phyloP scores from a whole-genome alignment of 2,888 invertebrate species.

The Pristionchus arcanus region DNA sequence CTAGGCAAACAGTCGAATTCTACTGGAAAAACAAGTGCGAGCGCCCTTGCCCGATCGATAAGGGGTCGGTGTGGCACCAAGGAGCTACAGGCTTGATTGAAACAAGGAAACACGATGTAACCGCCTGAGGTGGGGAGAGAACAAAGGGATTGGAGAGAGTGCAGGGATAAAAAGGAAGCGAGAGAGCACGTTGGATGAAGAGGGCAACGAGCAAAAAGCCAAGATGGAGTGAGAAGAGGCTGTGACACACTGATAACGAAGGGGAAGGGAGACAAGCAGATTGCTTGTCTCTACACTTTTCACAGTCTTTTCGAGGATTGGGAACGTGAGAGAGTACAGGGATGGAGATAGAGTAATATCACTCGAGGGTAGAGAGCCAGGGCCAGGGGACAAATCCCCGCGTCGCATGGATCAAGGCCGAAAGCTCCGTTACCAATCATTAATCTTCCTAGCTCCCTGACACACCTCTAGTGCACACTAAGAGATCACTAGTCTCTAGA shows the following conservation, averaged over 20 bases:
- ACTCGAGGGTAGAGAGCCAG: background rate
- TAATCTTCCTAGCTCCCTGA: background rate
- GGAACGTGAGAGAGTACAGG: background rate
- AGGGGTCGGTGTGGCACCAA: background rate
- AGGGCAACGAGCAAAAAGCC: background rate
- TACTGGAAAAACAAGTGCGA: background rate
- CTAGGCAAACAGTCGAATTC: background rate
- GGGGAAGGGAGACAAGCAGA: background rate
- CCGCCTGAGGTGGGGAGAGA: background rate
- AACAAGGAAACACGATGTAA: background rate
- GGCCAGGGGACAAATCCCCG: background rate
- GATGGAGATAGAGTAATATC: background rate
- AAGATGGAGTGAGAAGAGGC: constrained; percentile 15
- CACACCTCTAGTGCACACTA: background rate
- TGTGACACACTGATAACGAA: constrained; percentile 19
- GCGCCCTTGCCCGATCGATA: background rate
- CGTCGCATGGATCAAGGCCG: constrained; percentile 16
- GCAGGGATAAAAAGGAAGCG: background rate
- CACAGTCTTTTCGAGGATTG: background rate
- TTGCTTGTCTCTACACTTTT: background rate
- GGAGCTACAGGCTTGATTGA: background rate
- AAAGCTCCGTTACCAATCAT: constrained; percentile 42
- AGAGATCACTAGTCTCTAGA: no score
- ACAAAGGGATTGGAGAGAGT: constrained; percentile 9
- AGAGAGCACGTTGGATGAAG: background rate